Evolutionary conservation across 2,113 vertebrate species (phyloP), one percentile per base, ranked within the genome.

Genomic region (Gymnocephalus cernua): DNA sequence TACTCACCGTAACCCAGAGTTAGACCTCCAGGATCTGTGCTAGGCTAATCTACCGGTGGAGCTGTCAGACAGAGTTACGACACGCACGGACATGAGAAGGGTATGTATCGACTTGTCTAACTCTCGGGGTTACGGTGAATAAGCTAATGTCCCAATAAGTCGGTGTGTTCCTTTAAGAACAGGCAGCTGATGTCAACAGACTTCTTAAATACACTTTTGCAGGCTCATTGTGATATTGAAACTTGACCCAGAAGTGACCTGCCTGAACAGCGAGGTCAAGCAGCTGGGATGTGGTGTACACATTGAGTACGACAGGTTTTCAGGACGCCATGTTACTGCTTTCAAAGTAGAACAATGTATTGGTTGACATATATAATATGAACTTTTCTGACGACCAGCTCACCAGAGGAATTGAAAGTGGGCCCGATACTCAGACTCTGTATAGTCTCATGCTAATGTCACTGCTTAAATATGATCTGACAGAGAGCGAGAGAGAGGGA

Each of bases 381-480:
- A 74, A 71, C 21, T 77, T 58, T 80, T 69, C 21, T 69, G 69
- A n/a, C 10, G 11, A 48, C 25, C 14, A 27, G 29, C 32, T 87
- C 68, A 58, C 85, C 66, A 35, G 23, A 62, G 27, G 50, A 76
- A 74, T 29, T 8, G 59, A 50, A 27, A 69, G 54, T 27, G 64
- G 35, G 27, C 35, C 13, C 1, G 3, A 59, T 19, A 66, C 58
- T 89, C 67, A 21, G 79, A 67, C 62, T 84, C 58, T 78, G 50
- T 16, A 56, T 41, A 79, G 85, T 79, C 70, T 58, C 19, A 53
- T 41, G 29, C 38, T 54, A 53, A 63, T 51, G 67, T 82, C 62
- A 23, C 59, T 57, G 56, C 72, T 71, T 64, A 75, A 87, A 90
- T 80, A 76, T 50, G 80, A 86, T 82, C 73, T 70, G 84, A 83